Evolutionary conservation across 1,140 invertebrate species (phyloP).

Genomic region (Galendromus occidentalis): DNA sequence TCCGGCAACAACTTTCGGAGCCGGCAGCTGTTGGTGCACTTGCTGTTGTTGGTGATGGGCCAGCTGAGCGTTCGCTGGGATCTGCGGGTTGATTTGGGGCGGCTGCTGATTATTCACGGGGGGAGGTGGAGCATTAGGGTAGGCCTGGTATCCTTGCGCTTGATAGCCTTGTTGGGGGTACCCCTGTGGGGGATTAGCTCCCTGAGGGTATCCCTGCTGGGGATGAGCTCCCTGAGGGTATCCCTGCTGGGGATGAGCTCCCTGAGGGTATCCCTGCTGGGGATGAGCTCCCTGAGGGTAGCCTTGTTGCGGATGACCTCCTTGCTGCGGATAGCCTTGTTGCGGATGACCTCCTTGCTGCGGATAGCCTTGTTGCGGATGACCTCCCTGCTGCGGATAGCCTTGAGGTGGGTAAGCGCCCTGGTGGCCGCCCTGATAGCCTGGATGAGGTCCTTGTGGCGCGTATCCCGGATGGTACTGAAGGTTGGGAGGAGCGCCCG

Average conservation of each 20-base stretch:
- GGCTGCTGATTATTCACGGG: not conserved
- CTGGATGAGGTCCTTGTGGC: not conserved
- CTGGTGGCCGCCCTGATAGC: constrained; percentile 7
- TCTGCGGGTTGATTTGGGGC: not conserved
- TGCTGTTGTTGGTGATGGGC: constrained; percentile 15
- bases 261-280: constrained; percentile 14
- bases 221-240: constrained; percentile 6
- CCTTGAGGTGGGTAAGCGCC: constrained; percentile 11
- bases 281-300: not conserved
- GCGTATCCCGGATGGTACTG: constrained; percentile 14
- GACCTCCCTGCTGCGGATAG: constrained; percentile 5
- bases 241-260: not conserved
- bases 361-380: constrained; percentile 12
- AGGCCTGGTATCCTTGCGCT: not conserved
- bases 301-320: constrained; percentile 13
- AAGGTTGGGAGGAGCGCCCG: not conserved
- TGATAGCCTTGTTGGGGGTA: not conserved
- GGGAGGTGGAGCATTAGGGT: not conserved
- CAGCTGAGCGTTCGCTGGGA: not conserved
- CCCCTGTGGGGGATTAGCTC: not conserved
- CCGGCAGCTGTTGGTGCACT: constrained; percentile 14
- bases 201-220: constrained; percentile 13
- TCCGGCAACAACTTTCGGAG: constrained; percentile 4
- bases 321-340: not conserved
- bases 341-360: constrained; percentile 15